Evolutionary conservation across 1,140 invertebrate genomes (phyloP), one percentile per base, ranked within the genome.

Genomic region (Habropoda laboriosa): DNA sequence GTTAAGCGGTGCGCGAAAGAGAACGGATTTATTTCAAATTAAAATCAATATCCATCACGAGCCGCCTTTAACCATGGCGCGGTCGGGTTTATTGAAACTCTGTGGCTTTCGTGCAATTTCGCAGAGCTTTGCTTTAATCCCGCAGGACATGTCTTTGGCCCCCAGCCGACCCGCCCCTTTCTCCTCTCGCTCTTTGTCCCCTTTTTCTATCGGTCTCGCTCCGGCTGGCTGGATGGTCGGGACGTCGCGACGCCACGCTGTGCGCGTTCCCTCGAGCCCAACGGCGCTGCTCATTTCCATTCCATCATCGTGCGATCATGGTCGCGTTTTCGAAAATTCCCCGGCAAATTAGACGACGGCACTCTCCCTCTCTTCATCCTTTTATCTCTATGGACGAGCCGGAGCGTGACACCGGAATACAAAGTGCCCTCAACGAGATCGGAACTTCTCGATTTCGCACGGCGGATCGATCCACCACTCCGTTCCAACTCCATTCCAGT

Each of bases 111-210:
- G 74, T 83, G 88, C 89, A 89, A 89, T 89, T 90, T 89, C 87
- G 83, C 83, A 83, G 87, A 86, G 89, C 88, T 90, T 90, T 89
- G 87, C 85, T 89, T 88, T 89, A 89, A 89, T 90, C 88, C 86
- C 84, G 51, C 82, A 72, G 86, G 85, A 89, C 89, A 78, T 78
- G 87, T 80, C 86, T 80, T 57, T 30, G 63, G 45, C 79, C 70
- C 42, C 35, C 64, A 18, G 13, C 18, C 32, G 2, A 5, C 18
- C 24, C 53, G 10, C 16, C 21, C 53, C 18, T 35, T 42, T 3
- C 27, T 32, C 60, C 58, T 78, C 49, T 78, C 73, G 18, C 73
- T 80, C 58, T 67, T 40, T 79, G 74, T 51, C 32, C 1, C 2
- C 77, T 82, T 79, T 72, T 45, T 30, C 30, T 10, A 21, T 51